Percentiles rank a stretch among this genome's conserved stretches.
phyloP scores from a whole-genome alignment of 2,797 vertebrate species.

The Naso thynnoides region DNA sequence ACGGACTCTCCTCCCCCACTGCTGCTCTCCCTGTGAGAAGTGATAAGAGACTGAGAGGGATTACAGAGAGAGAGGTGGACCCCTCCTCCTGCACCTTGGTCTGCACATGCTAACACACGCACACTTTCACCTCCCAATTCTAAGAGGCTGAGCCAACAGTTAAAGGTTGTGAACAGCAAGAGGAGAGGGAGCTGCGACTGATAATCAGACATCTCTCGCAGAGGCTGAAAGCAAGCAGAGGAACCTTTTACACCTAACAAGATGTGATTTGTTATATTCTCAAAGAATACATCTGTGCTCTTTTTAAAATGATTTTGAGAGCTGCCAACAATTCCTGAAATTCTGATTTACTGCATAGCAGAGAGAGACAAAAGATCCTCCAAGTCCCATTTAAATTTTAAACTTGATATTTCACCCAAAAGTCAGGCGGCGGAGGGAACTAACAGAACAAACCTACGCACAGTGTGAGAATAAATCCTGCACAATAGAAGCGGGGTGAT shows the following conservation, averaged over 20 bases:
- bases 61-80: conserved; percentile 45
- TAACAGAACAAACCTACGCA: neutral
- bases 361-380: neutral
- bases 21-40: conserved; percentile 56
- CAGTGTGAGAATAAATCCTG: conserved; percentile 22
- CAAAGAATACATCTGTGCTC: neutral
- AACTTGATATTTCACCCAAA: conserved; percentile 11
- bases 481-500: conserved; percentile 4
- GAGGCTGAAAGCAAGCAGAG: neutral
- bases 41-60: conserved; percentile 68
- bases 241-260: conserved; percentile 14
- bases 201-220: neutral
- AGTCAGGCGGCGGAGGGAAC: neutral
- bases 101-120: neutral
- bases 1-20: conserved; percentile 45
- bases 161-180: neutral
- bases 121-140: conserved; percentile 32
- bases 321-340: neutral
- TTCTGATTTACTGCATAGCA: neutral
- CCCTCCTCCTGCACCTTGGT: neutral
- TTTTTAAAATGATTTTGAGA: conserved; percentile 15
- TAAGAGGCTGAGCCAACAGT: conserved; percentile 23
- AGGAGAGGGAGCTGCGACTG: neutral
- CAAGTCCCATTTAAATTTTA: neutral
- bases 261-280: neutral